A percentile compares a stretch with the other conserved stretches of the same genome.
Conservation (phyloP, 2,797 vertebrate species). For the Poecilia picta region DNA sequence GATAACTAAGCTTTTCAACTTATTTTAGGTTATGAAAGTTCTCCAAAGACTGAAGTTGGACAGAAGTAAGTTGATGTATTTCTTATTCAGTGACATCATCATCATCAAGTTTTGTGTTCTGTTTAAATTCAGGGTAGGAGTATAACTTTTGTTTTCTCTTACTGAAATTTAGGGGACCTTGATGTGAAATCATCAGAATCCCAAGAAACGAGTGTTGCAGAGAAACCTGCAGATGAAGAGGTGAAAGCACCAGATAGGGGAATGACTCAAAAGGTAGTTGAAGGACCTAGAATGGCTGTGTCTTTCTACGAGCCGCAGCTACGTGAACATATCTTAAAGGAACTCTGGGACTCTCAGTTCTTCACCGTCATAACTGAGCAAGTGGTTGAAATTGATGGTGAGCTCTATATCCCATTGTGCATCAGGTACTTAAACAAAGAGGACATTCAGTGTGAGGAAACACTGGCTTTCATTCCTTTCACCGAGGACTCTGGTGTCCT, state of each 20-base stretch:
- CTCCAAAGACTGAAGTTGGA: slow-evolving; percentile 64
- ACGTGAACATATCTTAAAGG: slow-evolving; percentile 81
- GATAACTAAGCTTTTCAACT: slow-evolving; percentile 3
- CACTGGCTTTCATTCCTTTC: slow-evolving; percentile 80
- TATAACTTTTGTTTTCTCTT: slow-evolving; percentile 16
- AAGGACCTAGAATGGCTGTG: slow-evolving; percentile 48
- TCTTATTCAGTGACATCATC: neutral
- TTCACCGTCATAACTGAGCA: slow-evolving; percentile 81
- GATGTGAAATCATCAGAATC: slow-evolving; percentile 42
- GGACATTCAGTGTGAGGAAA: slow-evolving; percentile 81
- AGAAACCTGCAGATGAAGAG: slow-evolving; percentile 30
- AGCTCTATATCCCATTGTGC: slow-evolving; percentile 78
- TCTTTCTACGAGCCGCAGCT: slow-evolving; percentile 79
- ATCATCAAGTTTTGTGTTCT: neutral
- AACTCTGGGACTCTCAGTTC: slow-evolving; percentile 82
- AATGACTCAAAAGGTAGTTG: neutral
- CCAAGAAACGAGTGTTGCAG: neutral
- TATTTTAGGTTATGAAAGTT: slow-evolving; percentile 67
- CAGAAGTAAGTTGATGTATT: slow-evolving; percentile 57
- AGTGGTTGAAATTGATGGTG: slow-evolving; percentile 70
- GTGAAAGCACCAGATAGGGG: slow-evolving; percentile 19
- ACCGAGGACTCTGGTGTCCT: slow-evolving; percentile 64
- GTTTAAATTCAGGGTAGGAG: neutral
- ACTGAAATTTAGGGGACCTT: slow-evolving; percentile 29
- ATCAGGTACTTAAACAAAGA: slow-evolving; percentile 82